Conservation (phyloP, 2,797 vertebrate genomes). For the Delichon dasypus region DNA sequence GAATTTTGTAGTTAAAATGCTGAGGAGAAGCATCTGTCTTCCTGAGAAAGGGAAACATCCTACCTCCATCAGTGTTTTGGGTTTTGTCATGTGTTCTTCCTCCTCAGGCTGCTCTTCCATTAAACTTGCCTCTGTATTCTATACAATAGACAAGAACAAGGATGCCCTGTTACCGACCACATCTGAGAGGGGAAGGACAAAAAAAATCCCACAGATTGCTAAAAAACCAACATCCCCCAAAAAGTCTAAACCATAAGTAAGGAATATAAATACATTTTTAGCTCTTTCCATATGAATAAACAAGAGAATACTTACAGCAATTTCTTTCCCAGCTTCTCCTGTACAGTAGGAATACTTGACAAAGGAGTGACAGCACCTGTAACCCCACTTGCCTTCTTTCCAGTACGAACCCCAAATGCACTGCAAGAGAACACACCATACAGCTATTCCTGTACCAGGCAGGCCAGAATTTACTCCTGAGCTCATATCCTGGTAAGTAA, state of each 20-base stretch:
- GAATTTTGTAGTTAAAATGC: not conserved
- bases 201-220: not conserved
- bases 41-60: not conserved
- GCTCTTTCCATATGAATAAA: not conserved
- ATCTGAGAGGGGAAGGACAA: not conserved
- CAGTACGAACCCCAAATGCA: conserved; percentile 97
- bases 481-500: not conserved
- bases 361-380: conserved; percentile 95
- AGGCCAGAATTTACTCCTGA: not conserved
- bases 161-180: not conserved
- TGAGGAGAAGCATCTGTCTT: not conserved
- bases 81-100: conserved; percentile 74
- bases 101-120: conserved; percentile 74
- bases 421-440: conserved; percentile 70
- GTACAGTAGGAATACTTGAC: conserved; percentile 98
- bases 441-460: not conserved
- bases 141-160: not conserved
- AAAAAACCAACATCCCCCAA: not conserved
- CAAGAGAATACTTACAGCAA: conserved; percentile 77
- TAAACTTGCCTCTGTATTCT: conserved; percentile 74
- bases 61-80: conserved; percentile 92
- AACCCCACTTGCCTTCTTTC: conserved; percentile 96
- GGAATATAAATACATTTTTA: not conserved
- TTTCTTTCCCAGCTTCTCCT: conserved; percentile 87
- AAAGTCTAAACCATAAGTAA: not conserved